These are phyloP conservation scores for Pipistrellus pipistrellus DNA, from an alignment of 2,797 vertebrate species.

Conservation along the genomic window DNA sequence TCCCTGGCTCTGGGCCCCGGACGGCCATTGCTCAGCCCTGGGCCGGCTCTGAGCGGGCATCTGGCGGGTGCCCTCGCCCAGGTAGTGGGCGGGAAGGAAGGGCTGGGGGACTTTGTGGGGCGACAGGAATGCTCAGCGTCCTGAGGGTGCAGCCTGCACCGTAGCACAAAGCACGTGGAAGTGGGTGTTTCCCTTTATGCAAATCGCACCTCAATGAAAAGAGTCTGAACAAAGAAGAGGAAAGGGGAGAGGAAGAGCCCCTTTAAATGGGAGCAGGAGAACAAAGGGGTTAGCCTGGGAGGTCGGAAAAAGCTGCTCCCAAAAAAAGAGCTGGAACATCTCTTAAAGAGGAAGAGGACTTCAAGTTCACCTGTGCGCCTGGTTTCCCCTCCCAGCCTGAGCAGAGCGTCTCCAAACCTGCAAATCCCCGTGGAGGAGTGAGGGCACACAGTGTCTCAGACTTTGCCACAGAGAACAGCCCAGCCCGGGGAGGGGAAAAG, in stretches of 20 bases:
- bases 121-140: fast-evolving
- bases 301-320: not conserved
- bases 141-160: not conserved
- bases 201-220: not conserved
- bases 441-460: not conserved
- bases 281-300: not conserved
- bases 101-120: not conserved
- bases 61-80: not conserved
- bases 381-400: not conserved
- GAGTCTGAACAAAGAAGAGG: not conserved
- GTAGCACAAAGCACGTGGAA: too few species aligned
- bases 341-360: not conserved
- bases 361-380: not conserved
- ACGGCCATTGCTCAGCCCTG: not conserved
- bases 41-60: not conserved
- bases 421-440: not conserved
- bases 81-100: not conserved
- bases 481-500: fast-evolving
- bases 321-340: not conserved
- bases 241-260: not conserved
- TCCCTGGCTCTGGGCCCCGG: not conserved
- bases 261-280: not conserved
- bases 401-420: not conserved
- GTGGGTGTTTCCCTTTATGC: not conserved
- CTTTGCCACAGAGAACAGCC: not conserved